Evolutionary conservation across 2,797 vertebrate genomes (phyloP).

Genomic region (Aphelocoma californica): DNA sequence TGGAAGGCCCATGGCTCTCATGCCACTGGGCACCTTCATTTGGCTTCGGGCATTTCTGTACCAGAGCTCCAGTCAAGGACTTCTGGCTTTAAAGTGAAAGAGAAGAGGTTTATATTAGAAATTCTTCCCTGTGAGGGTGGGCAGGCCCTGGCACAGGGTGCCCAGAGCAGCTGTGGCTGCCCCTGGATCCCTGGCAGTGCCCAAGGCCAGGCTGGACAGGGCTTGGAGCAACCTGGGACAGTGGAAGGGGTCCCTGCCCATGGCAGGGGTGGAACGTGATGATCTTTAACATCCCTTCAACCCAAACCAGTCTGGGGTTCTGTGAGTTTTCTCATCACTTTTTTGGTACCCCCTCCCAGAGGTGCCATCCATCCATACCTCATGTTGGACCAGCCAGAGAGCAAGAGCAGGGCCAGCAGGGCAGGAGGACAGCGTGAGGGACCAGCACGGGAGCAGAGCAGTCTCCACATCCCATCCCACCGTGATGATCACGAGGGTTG

Average conservation of each 20-base stretch:
- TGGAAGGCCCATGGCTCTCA: background rate
- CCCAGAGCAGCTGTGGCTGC: background rate
- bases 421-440: background rate
- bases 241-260: background rate
- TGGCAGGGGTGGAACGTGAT: background rate
- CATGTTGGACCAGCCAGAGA: background rate
- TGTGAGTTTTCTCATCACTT: background rate
- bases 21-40: background rate
- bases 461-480: accelerated
- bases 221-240: accelerated
- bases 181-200: background rate
- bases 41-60: background rate
- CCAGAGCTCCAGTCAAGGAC: background rate
- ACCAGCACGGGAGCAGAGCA: accelerated
- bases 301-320: background rate
- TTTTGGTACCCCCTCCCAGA: background rate
- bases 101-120: background rate
- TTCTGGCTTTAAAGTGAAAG: background rate
- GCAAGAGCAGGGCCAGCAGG: background rate
- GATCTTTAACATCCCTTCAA: background rate
- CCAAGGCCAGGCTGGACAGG: accelerated
- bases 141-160: background rate
- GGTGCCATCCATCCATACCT: background rate
- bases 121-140: background rate
- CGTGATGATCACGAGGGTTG: background rate